These are phyloP conservation scores for Triops longicaudatus DNA, from an alignment of 1,140 invertebrate genomes.

Conservation along the genomic window DNA sequence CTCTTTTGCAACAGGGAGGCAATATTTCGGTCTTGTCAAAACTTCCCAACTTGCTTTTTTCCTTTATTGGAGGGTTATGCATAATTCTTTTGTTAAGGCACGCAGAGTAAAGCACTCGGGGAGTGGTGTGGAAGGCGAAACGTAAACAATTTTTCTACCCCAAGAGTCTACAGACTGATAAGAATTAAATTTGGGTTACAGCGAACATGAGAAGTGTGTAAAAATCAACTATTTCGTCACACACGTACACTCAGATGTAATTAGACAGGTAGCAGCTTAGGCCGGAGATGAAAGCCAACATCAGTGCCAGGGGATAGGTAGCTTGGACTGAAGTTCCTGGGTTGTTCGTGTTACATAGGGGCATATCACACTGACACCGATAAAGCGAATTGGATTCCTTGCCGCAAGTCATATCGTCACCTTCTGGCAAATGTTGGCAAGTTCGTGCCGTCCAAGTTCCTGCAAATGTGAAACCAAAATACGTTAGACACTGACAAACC, in stretches of 20 bases:
- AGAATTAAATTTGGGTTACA: too few species aligned
- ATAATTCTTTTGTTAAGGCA: too few species aligned
- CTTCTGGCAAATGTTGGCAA: not conserved
- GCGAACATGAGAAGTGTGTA: not conserved
- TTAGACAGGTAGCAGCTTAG: not conserved
- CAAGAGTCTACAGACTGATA: too few species aligned
- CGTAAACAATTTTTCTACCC: too few species aligned
- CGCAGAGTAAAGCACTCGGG: too few species aligned
- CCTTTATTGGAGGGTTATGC: too few species aligned
- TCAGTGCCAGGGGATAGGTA: not conserved
- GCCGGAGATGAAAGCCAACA: not conserved
- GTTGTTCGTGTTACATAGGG: not conserved
- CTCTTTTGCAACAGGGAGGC: too few species aligned
- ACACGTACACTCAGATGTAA: not conserved
- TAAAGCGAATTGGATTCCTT: constrained; percentile 7
- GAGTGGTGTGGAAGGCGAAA: too few species aligned
- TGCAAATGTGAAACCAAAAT: not conserved
- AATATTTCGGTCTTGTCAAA: too few species aligned
- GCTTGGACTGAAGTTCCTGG: not conserved
- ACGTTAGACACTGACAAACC: not conserved
- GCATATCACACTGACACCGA: constrained; percentile 1
- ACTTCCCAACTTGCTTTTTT: too few species aligned
- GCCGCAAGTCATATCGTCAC: constrained; percentile 1
- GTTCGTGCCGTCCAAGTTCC: constrained; percentile 9
- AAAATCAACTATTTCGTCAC: not conserved